Conservation (phyloP, 2,888 invertebrate species). For the Abrostola triplasia region DNA sequence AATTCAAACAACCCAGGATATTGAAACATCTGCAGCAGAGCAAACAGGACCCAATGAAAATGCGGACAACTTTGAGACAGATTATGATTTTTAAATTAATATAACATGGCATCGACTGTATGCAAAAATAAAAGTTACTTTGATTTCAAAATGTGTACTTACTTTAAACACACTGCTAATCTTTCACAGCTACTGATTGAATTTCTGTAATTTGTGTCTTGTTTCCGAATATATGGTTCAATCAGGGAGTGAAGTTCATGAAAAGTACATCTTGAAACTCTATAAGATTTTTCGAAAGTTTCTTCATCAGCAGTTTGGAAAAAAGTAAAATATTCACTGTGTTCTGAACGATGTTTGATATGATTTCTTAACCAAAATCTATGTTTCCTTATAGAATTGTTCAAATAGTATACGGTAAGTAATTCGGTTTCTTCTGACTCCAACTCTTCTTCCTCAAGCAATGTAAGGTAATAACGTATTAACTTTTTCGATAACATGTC, state of each 20-base stretch:
- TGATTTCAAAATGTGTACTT: conserved; percentile 43
- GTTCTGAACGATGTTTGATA: conserved; percentile 35
- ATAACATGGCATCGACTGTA: conserved; percentile 21
- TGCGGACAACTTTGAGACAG: conserved; percentile 19
- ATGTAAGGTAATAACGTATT: too few species aligned
- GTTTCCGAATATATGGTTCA: conserved; percentile 27
- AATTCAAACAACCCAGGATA: conserved; percentile 25
- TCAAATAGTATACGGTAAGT: too few species aligned
- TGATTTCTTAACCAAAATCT: conserved; percentile 35
- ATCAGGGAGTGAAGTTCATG: conserved; percentile 35
- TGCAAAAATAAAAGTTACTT: conserved; percentile 33
- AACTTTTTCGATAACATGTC: too few species aligned
- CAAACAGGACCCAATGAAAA: conserved; percentile 15
- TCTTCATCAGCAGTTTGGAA: conserved; percentile 44
- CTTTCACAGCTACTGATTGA: conserved; percentile 38
- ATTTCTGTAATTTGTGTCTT: conserved; percentile 39
- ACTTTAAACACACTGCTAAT: conserved; percentile 42
- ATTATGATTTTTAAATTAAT: conserved; percentile 22
- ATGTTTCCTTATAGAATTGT: too few species aligned
- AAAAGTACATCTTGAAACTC: conserved; percentile 33
- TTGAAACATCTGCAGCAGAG: conserved; percentile 28
- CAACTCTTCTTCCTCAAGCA: too few species aligned
- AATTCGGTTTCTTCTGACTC: too few species aligned
- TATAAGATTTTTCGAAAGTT: conserved; percentile 40
- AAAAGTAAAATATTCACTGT: conserved; percentile 46